Base-by-base conservation (phyloP, 92 coral and sea anemone genomes). In the Pocillopora grandis region DNA sequence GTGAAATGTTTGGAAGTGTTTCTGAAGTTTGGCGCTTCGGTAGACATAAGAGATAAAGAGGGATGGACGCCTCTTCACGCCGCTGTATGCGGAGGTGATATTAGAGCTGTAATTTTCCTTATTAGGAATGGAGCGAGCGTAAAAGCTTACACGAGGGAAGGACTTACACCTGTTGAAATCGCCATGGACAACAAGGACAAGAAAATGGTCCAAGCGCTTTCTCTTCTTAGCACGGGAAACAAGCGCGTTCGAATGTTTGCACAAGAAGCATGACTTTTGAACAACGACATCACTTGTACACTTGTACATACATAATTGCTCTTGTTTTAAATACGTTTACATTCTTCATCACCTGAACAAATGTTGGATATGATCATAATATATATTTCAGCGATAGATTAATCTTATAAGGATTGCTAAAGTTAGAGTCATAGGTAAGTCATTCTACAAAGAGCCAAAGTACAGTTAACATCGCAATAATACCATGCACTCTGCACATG, bases 41-140 rank as follows among this genome's bases (percentile, higher is more conserved):
- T 89, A 12, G 89, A 94, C 52, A 68, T 87, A 13, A 89, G 90
- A 17, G 98, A 94, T 57, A 87, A 92, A 69, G 98, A 94, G 58
- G 98, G 98, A 0, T 94, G 98, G 98, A 94, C 98, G 0, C 98
- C 95, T 6, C 87, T 94, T 9, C 98, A 94, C 52, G 98, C 98
- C 4, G 98, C 98, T 0, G 94, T 94, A 42, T 94, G 98, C 21
- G 98, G 98, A 6, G 98, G 98, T 15, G 95, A 94, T 58, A 57
- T 87, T 14, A 79, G 88, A 80, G 85, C 93, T 1, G 95, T 94
- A 59, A 55, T 75, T 48, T 66, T 91, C 65, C 82, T 94, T 19
- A 64, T 94, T 8, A 67, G 84, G 85, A 57, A 85, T 36, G 98
- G 98, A 63, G 98, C 98, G 12, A 76, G 81, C 58, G 57, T 90